Base-by-base conservation (phyloP, 2,797 vertebrate genomes). In the Tinamus major region DNA sequence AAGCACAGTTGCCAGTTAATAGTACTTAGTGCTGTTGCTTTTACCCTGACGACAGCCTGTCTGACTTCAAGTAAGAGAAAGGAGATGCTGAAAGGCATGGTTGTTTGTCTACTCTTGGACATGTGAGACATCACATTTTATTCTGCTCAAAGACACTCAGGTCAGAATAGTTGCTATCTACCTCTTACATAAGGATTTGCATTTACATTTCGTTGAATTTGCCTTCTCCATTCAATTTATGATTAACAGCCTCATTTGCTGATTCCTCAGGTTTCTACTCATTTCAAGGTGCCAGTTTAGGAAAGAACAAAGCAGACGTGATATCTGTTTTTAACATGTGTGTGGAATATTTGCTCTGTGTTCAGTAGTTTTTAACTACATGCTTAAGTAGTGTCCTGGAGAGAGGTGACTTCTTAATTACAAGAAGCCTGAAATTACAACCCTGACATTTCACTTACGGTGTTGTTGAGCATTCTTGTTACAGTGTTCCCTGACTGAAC, bases 1-100 rank as follows among this genome's bases (percentile, higher is more conserved):
- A 84, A 79, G 46, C 24, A 81, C 51, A 12, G 11, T 56, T 87
- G n/a, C 79, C 53, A 79, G 56, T 89, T 92, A 89, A 85, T 80
- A 21, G 42, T 78, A 53, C 64, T 35, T 85, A 89, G 85, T 71
- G 53, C 51, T 93, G n/a, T 58, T 83, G 11, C 46, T 89, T 89
- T 79, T 74, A 24, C 62, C 58, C 41, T 63, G 17, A 55, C 64
- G 76, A 20, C 18, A 46, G 21, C 21, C 76, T 89, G 35, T 31
- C 31, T 75, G 78, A 31, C 35, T 39, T 70, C 72, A 35, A n/a
- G 41, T 79, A 44, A 69, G 31, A 46, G 29, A 69, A 84, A 63
- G 49, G 16, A 16, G 89, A 0, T 61, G 8, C 19, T 70, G 74
- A 18, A 85, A 68, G 18, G 14, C 6, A 1, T 41, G 14, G 58